Base-by-base conservation (phyloP, 2,797 vertebrate genomes). In the Alauda arvensis region DNA sequence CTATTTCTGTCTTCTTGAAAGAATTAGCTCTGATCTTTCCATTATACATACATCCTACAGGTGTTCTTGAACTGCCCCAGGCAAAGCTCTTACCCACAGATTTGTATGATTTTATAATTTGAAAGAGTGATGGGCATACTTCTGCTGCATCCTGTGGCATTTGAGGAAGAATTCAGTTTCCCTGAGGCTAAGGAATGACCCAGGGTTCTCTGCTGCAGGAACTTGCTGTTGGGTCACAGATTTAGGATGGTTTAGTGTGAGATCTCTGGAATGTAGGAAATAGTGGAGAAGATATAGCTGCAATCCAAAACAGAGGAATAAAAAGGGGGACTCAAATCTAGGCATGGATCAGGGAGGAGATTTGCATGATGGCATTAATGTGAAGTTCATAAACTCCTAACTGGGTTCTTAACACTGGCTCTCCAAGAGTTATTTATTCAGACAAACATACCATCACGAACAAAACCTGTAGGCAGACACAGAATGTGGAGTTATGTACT, bases 181-280 rank as follows among this genome's bases (percentile, higher is more conserved):
- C 59, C 69, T 40, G 37, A 84, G 51, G 66, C 59, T 83, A 69
- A 75, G 37, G 40, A 80, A 88, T 83, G 82, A 85, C 70, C 62
- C 29, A 16, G 18, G 51, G 11, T 34, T 87, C 40, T 55, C 43
- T 62, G n/a, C 33, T 65, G 52, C 20, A 83, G 40, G 26, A 88
- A 63, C 66, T 37, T 56, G 31, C 56, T 66, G 34, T 67, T 72
- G 61, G 31, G 40, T 81, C 56, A 85, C 1, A n/a, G 52, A 76
- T 87, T 87, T 80, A 72, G 31, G 28, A 40, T 43, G 23, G 28
- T 43, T 69, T 46, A 75, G 15, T 52, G 26, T 28, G 78, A 87
- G 45, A 67, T 75, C 56, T 83, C 66, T 68, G 70, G 28, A 83
- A 85, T 67, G 67, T 81, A 76, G 53, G 45, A 94, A 93, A 92